Conservation (phyloP, 2,113 vertebrate species). For the Podarcis cretensis region DNA sequence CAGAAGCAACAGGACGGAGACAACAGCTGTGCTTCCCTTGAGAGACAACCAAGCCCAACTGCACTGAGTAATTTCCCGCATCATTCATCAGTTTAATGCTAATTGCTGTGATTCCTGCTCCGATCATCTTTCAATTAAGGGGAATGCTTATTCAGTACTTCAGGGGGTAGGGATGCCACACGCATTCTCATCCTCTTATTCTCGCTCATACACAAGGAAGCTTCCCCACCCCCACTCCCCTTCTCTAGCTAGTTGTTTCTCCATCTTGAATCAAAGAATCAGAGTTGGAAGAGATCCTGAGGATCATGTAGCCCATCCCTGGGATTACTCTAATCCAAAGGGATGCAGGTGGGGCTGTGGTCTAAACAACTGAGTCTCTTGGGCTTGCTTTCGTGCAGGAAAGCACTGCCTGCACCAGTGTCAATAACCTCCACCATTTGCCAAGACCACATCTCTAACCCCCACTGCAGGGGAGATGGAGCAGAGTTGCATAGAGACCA, state of each 20-base stretch:
- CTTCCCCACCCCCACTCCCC: no score
- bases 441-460: not conserved
- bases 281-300: no score
- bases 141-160: not conserved
- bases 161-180: not conserved
- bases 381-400: no score
- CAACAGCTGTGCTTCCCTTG: conserved; percentile 26
- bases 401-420: no score
- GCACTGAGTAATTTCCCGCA: not conserved
- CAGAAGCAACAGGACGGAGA: not conserved
- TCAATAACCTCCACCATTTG: not conserved
- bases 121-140: conserved; percentile 10
- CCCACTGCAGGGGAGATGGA: not conserved
- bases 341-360: no score
- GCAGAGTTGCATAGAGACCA: not conserved
- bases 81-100: not conserved
- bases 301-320: no score
- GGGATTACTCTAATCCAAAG: no score
- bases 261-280: no score
- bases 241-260: not conserved
- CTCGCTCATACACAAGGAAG: not conserved
- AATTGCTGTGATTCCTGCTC: not conserved
- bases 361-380: no score
- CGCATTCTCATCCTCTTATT: not conserved
- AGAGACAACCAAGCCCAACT: not conserved